Percentiles rank a stretch among this genome's conserved stretches.
These are phyloP conservation scores for Polyploca ridens DNA, from an alignment of 2,888 invertebrate species.

Conservation along the genomic window DNA sequence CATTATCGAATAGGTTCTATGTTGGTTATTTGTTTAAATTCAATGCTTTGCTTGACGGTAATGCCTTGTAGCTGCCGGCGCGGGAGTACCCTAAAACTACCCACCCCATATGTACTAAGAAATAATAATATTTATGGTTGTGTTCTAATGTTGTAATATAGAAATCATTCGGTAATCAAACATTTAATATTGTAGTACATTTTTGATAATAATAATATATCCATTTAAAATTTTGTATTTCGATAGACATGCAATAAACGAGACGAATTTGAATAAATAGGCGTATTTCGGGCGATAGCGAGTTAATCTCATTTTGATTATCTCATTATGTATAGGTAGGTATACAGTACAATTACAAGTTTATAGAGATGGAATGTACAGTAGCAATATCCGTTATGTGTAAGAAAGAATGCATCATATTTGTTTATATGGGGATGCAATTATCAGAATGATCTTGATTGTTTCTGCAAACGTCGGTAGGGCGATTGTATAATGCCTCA, in stretches of 20 bases:
- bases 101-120: neutral
- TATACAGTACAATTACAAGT: neutral
- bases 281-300: neutral
- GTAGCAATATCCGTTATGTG: neutral
- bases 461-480: neutral
- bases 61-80: neutral
- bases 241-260: neutral
- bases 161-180: neutral
- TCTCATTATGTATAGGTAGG: neutral
- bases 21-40: neutral
- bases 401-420: neutral
- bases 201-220: neutral
- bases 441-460: neutral
- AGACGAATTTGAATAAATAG: neutral
- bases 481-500: too few relatives aligned
- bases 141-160: neutral
- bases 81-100: neutral
- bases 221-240: too few relatives aligned
- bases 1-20: neutral
- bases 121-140: slow-evolving; percentile 7
- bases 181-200: neutral
- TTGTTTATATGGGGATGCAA: neutral
- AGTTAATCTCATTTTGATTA: neutral
- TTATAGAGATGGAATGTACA: neutral
- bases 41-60: neutral